Percentiles rank a stretch among this genome's conserved stretches.
Evolutionary conservation across 2,888 invertebrate genomes (phyloP).

Genomic region (Dolomedes plantarius): DNA sequence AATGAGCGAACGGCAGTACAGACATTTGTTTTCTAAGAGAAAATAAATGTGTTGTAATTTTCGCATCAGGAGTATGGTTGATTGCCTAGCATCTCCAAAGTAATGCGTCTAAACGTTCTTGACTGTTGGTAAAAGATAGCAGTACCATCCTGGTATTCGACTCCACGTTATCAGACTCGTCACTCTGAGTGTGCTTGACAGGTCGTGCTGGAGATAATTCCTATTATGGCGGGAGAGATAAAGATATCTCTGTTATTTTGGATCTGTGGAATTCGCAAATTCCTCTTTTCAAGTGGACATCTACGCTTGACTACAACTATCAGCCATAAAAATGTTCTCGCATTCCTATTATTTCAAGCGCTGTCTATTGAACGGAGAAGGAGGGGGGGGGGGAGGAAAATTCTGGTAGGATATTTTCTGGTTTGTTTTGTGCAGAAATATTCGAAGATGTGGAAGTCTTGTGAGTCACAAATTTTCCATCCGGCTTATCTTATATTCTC

Average conservation of each 20-base stretch:
- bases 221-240: not conserved
- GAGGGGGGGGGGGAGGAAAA: too few species aligned
- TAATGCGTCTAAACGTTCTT: constrained; percentile 5
- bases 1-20: too few species aligned
- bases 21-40: too few species aligned
- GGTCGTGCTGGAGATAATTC: constrained; percentile 6
- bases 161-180: not conserved
- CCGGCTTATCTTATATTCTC: too few species aligned
- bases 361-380: too few species aligned
- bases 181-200: not conserved
- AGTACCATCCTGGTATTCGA: not conserved
- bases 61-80: too few species aligned
- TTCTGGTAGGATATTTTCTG: too few species aligned
- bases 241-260: not conserved
- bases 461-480: too few species aligned
- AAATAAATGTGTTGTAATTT: too few species aligned
- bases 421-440: too few species aligned
- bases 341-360: not conserved
- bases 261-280: not conserved
- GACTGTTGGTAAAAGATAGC: constrained; percentile 3
- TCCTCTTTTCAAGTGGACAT: not conserved
- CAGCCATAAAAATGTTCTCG: not conserved
- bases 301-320: not conserved
- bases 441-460: too few species aligned
- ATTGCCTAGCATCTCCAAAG: too few species aligned